These are phyloP conservation scores for Heliconius cydno DNA, from an alignment of 2,888 invertebrate genomes.

Conservation along the genomic window DNA sequence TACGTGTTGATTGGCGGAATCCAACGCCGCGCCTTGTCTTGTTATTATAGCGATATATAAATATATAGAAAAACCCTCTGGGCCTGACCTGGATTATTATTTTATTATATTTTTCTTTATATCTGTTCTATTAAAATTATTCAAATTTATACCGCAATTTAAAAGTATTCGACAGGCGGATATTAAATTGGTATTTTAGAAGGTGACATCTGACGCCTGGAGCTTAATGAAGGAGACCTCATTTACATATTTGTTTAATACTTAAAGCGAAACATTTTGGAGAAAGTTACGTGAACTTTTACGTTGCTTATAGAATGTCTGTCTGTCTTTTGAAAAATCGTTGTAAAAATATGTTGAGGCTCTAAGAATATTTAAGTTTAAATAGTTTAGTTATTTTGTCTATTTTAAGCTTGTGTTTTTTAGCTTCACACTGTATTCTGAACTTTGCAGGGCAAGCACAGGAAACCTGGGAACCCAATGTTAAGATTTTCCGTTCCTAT, in stretches of 20 bases:
- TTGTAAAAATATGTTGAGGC: not conserved
- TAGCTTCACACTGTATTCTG: not conserved
- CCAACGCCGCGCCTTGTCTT: not conserved
- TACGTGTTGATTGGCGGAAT: not conserved
- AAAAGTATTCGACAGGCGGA: conserved; percentile 3
- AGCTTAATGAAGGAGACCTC: not conserved
- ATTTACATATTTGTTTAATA: conserved; percentile 15
- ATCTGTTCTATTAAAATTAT: not conserved
- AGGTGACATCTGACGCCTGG: not conserved
- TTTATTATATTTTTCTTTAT: not conserved
- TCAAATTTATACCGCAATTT: conserved; percentile 5
- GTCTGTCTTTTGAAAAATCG: not conserved
- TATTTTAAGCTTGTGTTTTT: too few species aligned
- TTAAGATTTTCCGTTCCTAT: not conserved
- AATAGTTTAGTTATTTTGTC: too few species aligned
- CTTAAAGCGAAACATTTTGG: not conserved
- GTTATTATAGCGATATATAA: too few species aligned
- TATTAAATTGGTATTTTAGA: conserved; percentile 18
- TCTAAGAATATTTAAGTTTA: too few species aligned
- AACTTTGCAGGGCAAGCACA: not conserved
- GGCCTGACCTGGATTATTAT: too few species aligned
- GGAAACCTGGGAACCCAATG: not conserved
- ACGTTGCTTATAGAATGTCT: not conserved
- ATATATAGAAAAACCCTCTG: too few species aligned
- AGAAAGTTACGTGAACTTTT: not conserved